Percentiles rank a stretch among this genome's conserved stretches.
These are phyloP conservation scores for Tinea trinotella DNA, from an alignment of 2,888 invertebrate species.

Conservation along the genomic window DNA sequence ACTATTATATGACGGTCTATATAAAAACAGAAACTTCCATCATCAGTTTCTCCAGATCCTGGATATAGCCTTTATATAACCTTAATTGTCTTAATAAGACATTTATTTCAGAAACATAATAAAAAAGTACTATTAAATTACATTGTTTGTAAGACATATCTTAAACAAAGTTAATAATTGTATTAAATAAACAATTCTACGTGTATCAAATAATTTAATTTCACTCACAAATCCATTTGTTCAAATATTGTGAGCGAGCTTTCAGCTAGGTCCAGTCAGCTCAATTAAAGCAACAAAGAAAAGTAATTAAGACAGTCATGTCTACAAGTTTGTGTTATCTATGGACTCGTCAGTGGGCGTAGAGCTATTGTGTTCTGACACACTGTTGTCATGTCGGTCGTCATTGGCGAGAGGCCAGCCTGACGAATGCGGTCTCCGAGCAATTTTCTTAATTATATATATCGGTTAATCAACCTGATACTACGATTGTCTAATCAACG, in stretches of 20 bases:
- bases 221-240: neutral
- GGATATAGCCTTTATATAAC: no score
- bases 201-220: neutral
- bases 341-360: conserved; percentile 36
- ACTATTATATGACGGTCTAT: no score
- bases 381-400: conserved; percentile 29
- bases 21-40: no score
- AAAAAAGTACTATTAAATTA: no score
- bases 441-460: conserved; percentile 45
- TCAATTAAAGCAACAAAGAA: conserved; percentile 13
- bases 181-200: neutral
- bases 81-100: no score
- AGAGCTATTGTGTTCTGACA: conserved; percentile 31
- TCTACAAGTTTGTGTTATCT: conserved; percentile 3
- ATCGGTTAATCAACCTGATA: conserved; percentile 65
- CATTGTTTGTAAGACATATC: no score
- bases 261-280: neutral
- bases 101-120: no score
- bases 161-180: neutral
- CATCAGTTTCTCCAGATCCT: no score
- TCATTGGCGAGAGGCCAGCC: conserved; percentile 18
- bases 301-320: conserved; percentile 11
- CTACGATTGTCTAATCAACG: conserved; percentile 18
- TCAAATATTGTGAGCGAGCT: neutral
- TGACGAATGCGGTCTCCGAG: conserved; percentile 16